These are phyloP conservation scores for Tetragonula carbonaria DNA, from an alignment of 2,888 invertebrate species.

Conservation along the genomic window DNA sequence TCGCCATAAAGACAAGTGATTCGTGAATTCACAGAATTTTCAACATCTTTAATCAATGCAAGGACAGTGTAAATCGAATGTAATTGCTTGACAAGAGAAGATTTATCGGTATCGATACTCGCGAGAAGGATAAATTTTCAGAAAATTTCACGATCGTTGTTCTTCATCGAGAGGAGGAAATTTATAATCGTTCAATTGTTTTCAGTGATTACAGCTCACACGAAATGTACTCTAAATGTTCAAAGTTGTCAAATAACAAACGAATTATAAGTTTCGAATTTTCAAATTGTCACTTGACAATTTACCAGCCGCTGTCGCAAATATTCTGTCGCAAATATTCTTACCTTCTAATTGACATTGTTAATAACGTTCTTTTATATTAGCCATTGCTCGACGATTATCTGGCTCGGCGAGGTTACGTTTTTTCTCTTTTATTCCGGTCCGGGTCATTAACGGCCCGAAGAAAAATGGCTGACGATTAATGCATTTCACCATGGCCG, in stretches of 20 bases:
- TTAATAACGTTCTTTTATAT: neutral
- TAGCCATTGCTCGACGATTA: slow-evolving; percentile 19
- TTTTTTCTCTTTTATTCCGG: neutral
- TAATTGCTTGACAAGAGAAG: too few species aligned
- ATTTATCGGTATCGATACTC: neutral
- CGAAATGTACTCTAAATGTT: too few species aligned
- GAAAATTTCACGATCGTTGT: too few species aligned
- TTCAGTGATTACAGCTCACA: too few species aligned
- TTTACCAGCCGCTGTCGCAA: neutral
- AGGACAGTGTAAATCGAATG: neutral
- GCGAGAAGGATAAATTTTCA: neutral
- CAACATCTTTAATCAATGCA: neutral
- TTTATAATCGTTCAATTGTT: too few species aligned
- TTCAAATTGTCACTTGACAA: neutral
- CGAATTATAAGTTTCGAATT: neutral
- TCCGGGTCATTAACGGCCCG: neutral
- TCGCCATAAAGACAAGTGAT: too few species aligned
- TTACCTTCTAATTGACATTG: neutral
- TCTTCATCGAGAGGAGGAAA: too few species aligned
- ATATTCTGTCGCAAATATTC: neutral
- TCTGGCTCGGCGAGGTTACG: slow-evolving; percentile 27
- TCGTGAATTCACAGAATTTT: neutral
- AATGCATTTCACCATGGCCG: slow-evolving; percentile 4
- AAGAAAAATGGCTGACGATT: slow-evolving; percentile 29
- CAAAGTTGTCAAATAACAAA: neutral